Conservation (phyloP, 2,888 invertebrate species). For the Vesta saturnalis region DNA sequence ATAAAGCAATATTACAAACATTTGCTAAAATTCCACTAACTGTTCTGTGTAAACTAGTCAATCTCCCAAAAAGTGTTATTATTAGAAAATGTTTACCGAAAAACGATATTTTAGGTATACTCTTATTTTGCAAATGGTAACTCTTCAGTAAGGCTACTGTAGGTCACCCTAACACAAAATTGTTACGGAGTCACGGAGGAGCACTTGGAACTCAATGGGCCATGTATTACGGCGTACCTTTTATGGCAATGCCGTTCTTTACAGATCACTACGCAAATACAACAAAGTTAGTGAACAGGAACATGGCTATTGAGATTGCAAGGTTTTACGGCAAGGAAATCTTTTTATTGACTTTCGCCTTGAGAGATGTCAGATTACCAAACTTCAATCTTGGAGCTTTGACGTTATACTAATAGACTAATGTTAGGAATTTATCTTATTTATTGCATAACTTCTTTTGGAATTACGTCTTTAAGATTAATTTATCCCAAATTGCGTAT, state of each 20-base stretch:
- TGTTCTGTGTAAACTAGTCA: conserved; percentile 57
- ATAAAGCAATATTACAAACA: conserved; percentile 50
- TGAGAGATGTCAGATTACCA: conserved; percentile 36
- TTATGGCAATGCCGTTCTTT: conserved; percentile 44
- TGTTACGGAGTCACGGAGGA: conserved; percentile 49
- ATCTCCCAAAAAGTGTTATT: conserved; percentile 57
- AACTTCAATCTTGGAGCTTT: conserved; percentile 28
- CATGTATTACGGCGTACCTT: conserved; percentile 44
- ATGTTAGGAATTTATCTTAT: too few species aligned
- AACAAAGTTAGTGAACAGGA: conserved; percentile 1
- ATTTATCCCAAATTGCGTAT: too few species aligned
- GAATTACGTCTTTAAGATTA: too few species aligned
- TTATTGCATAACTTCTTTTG: too few species aligned
- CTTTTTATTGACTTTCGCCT: conserved; percentile 30
- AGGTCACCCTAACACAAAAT: conserved; percentile 47
- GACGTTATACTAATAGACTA: conserved; percentile 31
- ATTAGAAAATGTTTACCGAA: conserved; percentile 59
- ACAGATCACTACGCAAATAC: conserved; percentile 40
- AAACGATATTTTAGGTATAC: conserved; percentile 58
- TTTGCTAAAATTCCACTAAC: conserved; percentile 56
- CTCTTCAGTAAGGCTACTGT: too few species aligned
- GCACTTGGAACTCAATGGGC: conserved; percentile 47
- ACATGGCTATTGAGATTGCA: conserved; percentile 39
- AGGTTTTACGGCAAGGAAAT: conserved; percentile 35
- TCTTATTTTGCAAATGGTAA: too few species aligned